Evolutionary conservation across 1,140 invertebrate genomes (phyloP), one percentile per base, ranked within the genome.

Genomic region (Drosophila sturtevanti): DNA sequence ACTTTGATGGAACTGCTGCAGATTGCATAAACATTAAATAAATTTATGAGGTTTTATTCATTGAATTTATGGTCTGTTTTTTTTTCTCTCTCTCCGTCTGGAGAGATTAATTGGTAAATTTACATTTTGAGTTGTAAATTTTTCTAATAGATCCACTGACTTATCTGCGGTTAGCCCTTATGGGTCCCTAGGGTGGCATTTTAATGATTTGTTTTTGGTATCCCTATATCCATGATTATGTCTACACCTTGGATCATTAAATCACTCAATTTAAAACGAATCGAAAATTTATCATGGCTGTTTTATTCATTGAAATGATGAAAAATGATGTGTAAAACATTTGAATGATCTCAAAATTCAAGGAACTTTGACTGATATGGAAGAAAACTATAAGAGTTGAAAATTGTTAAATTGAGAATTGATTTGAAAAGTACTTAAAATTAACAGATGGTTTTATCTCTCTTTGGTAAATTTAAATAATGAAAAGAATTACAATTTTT

Each of bases 51-150:
- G 55, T 51, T 60, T 51, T 18, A 14, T 70, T 58, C 58, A 72
- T 70, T 74, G 34, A 67, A 76, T 81, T 81, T 76, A 75, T 86
- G 69, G 73, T 77, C 41, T 18, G 14, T 18, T n/a, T 44, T 6
- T 44, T 9, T 44, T 7, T 18, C 14, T 44, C 41, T 48, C 41
- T 48, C 9, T 18, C 9, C 41, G 18, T 48, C 41, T 21, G 21
- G 9, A 21, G 16, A 48, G 41, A 48, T 48, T 48, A 48, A 48
- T 48, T 48, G 41, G 18, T 48, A 48, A 48, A 48, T 48, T 48
- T 48, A 48, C 41, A 48, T 48, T 48, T 48, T 55, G 11, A 41
- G 12, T 60, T 12, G 44, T 12, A 48, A n/a, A 70, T 38, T 66
- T 48, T 58, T 59, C 56, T 72, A 44, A 27, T 63, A 52, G 41